Base-by-base conservation (phyloP, 2,113 vertebrate species). In the Halcyon malimbica region DNA sequence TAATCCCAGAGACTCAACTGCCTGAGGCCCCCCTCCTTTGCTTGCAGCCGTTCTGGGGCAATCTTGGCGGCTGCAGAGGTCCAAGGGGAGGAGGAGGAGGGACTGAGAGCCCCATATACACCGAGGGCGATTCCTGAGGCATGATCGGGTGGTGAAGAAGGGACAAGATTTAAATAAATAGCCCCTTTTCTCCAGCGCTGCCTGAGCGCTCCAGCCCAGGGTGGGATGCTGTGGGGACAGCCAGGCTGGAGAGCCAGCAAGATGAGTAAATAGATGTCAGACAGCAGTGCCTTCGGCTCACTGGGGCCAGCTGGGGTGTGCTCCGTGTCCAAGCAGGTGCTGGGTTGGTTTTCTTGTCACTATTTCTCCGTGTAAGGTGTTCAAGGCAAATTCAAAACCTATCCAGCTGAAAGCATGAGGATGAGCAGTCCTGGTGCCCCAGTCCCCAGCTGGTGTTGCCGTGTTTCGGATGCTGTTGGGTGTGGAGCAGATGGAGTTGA, bases 191-290 rank as follows among this genome's bases (percentile, higher is more conserved):
- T 51, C 31, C 57, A 18, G 31, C 8, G 0, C 6, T 64, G 20
- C 56, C 50, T 11, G 20, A 28, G 56, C 20, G 2, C 29, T 50
- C 20, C 1, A 31, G 42, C 35, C 41, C 42, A 6, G 16, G 17
- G 2, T 1, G 2, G 48, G 31, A 31, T 31, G 29, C 10, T 1
- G 3, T 25, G 16, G 0, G 31, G 41, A 10, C 41, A 64, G 25
- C 16, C 53, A 28, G 13, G 31, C 29, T 1, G 15, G 18, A 1
- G 1, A 57, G 59, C 11, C 59, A 35, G 35, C 4, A 2, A 29
- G 24, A 13, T 63, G n/a, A 31, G 41, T 15, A 48, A 62, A 44
- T 44, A 15, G 21, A 9, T 8, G 16, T 10, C 13, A 39, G 29
- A 7, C 28, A 76, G 25, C 39, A 4, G 24, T 35, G 56, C 29